These are phyloP conservation scores for Xestia rhomboidea DNA, from an alignment of 2,888 invertebrate genomes.

Conservation along the genomic window DNA sequence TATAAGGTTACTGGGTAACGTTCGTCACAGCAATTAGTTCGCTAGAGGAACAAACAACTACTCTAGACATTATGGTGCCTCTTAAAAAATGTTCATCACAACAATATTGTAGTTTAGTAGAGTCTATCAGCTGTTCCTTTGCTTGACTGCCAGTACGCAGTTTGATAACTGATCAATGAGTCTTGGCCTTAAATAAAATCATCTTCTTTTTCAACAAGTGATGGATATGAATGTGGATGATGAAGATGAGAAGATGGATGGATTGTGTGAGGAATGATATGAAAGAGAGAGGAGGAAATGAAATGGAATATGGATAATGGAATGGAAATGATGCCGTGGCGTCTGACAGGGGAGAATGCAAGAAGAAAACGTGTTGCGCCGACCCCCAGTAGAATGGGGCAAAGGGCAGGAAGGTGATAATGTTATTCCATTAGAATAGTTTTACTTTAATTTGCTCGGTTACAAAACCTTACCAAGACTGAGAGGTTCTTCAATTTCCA, in stretches of 20 bases:
- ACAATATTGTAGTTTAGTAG: not conserved
- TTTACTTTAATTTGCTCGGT: not conserved
- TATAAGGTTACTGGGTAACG: conserved; percentile 46
- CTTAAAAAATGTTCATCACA: not conserved
- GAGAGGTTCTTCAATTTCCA: conserved; percentile 16
- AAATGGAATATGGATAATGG: too few species aligned
- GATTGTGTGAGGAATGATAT: too few species aligned
- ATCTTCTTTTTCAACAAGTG: not conserved
- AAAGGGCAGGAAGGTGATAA: not conserved
- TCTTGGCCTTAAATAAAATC: not conserved
- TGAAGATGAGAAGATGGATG: too few species aligned
- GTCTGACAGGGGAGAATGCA: too few species aligned
- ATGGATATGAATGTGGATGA: too few species aligned
- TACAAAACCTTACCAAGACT: not conserved
- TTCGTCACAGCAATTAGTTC: conserved; percentile 42
- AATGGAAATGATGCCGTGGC: too few species aligned
- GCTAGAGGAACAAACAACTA: not conserved
- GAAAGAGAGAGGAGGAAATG: too few species aligned
- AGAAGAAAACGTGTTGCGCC: not conserved
- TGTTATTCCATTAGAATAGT: not conserved
- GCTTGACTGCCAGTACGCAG: not conserved
- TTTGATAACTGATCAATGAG: not conserved
- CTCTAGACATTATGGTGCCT: conserved; percentile 27
- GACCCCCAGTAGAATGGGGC: not conserved
- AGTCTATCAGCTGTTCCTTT: not conserved